Percentiles rank a stretch among this genome's conserved stretches.
Conservation (phyloP, 2,888 invertebrate genomes). For the Heliconius charithonia region DNA sequence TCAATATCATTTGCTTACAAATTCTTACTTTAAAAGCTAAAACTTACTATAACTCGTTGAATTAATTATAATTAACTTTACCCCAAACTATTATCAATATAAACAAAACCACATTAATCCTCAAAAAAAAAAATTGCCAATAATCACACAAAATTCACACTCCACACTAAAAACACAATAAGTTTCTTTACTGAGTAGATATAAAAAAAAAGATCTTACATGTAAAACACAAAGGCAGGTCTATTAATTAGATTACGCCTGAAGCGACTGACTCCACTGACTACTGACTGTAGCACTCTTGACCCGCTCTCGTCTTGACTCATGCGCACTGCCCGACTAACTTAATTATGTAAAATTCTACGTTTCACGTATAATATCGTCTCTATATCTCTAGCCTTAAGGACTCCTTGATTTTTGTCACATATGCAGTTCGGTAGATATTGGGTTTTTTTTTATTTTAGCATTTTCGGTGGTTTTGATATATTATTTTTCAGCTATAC, state of each 20-base stretch:
- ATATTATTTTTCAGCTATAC: no score
- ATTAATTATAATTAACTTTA: not conserved
- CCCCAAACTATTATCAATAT: not conserved
- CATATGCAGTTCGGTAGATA: not conserved
- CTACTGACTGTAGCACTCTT: conserved; percentile 52
- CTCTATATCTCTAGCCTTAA: conserved; percentile 21
- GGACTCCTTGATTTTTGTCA: conserved; percentile 11
- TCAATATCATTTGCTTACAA: no score
- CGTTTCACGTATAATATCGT: conserved; percentile 19
- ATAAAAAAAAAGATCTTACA: conserved; percentile 21
- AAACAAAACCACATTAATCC: not conserved
- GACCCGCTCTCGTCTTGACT: conserved; percentile 59
- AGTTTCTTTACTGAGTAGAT: not conserved
- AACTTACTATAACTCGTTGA: not conserved
- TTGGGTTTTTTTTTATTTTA: not conserved
- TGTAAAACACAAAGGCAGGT: conserved; percentile 26
- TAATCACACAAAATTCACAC: not conserved
- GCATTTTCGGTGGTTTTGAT: not conserved
- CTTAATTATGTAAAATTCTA: conserved; percentile 52
- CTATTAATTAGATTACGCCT: conserved; percentile 61
- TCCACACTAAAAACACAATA: not conserved
- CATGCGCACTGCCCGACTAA: conserved; percentile 66
- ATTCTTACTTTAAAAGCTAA: not conserved
- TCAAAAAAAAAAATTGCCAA: not conserved
- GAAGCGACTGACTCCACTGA: conserved; percentile 50